phyloP scores from a whole-genome alignment of 2,888 invertebrate species.

The Pyrocoelia pectoralis region DNA sequence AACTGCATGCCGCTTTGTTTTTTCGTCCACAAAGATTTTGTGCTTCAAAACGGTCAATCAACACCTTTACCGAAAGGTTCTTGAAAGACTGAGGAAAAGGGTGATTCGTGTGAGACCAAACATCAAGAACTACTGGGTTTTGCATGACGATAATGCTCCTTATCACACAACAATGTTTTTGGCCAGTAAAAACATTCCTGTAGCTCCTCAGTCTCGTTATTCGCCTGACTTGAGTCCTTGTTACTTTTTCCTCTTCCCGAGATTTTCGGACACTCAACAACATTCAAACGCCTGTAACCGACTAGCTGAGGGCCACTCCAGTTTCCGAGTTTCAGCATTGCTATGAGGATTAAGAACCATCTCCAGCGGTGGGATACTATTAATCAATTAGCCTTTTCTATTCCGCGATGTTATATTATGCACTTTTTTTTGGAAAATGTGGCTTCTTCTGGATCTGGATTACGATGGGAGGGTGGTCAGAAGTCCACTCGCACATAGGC shows the following conservation, averaged over 20 bases:
- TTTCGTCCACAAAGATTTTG: not conserved
- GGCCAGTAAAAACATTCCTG: slow-evolving; percentile 3
- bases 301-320: slow-evolving; percentile 42
- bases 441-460: no score
- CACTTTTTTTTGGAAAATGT: no score
- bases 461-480: no score
- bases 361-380: no score
- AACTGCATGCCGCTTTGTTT: not conserved
- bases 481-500: no score
- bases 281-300: slow-evolving; percentile 42
- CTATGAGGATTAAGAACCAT: not conserved
- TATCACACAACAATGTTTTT: not conserved
- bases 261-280: slow-evolving; percentile 42
- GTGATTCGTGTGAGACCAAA: slow-evolving; percentile 4
- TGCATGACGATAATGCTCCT: not conserved
- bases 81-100: not conserved
- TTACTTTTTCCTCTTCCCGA: not conserved
- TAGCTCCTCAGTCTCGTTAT: slow-evolving; percentile 11
- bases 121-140: not conserved
- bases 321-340: not conserved
- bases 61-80: slow-evolving; percentile 1
- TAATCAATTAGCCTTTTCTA: no score
- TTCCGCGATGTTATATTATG: no score
- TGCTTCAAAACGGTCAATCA: not conserved
- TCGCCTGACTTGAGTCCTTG: slow-evolving; percentile 13